Base-by-base conservation (phyloP, 2,888 invertebrate species). In the Calameuta filiformis region DNA sequence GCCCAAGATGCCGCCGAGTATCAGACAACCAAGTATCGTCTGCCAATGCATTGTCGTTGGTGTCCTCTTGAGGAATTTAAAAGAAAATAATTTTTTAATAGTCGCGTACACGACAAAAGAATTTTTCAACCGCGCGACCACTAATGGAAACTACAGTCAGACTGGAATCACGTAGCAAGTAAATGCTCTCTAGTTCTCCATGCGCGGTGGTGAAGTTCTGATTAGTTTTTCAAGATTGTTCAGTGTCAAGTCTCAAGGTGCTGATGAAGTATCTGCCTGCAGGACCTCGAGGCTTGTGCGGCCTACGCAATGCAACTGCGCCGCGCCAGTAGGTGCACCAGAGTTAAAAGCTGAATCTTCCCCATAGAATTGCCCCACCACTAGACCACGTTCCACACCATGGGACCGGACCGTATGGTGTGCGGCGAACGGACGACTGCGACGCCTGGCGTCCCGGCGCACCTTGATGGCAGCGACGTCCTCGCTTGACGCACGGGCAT, bases 271-370 rank as follows among this genome's bases (percentile, higher is more conserved):
- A 4, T 34, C 37, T 34, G 75, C 30, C 23, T 79, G 81, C 76
- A 82, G 81, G 79, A 80, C 81, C 81, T 81, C 82, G 81, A 82
- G 82, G 81, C 82, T 82, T 82, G 83, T 81, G 81, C 79, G 82
- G 80, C 71, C 83, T 81, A 82, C 83, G 79, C 79, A 81, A 83
- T 81, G 80, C 82, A 82, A 85, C 84, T 85, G 85, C 83, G 83
- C 79, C 80, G 81, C 81, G 81, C 80, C 84, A 81, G 82, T 81
- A 79, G 79, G 81, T 79, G 82, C 81, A 82, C 80, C 80, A 81
- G 80, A 81, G 83, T 83, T 84, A 83, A 82, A 81, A 83, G 79
- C 82, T 83, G 80, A 82, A 83, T 82, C 84, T 82, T 83, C 81
- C 81, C 81, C 83, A 83, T 83, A 78, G 83, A 82, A 80, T 79